Base-by-base conservation (phyloP, 1,140 invertebrate species). In the Trichoplusia ni region DNA sequence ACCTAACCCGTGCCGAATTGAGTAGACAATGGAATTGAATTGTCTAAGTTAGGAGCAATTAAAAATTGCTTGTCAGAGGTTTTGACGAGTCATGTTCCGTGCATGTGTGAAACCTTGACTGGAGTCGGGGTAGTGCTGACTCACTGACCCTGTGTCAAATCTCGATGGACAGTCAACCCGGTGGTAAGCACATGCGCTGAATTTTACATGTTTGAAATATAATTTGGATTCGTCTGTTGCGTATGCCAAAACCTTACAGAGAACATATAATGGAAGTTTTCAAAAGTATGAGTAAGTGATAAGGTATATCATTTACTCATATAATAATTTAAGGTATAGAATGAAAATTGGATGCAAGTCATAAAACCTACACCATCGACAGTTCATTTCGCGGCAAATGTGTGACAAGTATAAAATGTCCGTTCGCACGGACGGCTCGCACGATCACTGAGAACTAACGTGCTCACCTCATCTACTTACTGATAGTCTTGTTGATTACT, bases 81-180 rank as follows among this genome's bases (percentile, higher is more conserved):
- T 70, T 38, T 19, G 14, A 74, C 86, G 73, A 86, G 86, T 89
- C 86, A 89, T 71, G 76, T 46, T 62, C 79, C 73, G 64, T 84
- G 74, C 83, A 86, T 87, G 74, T 87, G 82, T 78, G 76, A 73
- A 44, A 51, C 47, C 37, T 42, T 69, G 69, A 56, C 79, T 67
- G 58, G 73, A 82, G 75, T 80, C 75, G 73, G 42, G 54, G 38
- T 78, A 74, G 35, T 71, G 84, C 82, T 75, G 78, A 82, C 27
- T 89, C 86, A 89, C 63, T 27, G 61, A 78, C 78, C 86, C 82
- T 75, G 71, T 79, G 84, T 86, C 82, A 89, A 89, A 89, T 88
- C 84, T 85, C 82, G 76, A 88, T 84, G 79, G 82, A 83, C 81
- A 72, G 71, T 59, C 58, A 63, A 64, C 66, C 76, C 77, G 67